Conservation (phyloP, 2,113 vertebrate genomes). For the Neolamprologus falcicula region DNA sequence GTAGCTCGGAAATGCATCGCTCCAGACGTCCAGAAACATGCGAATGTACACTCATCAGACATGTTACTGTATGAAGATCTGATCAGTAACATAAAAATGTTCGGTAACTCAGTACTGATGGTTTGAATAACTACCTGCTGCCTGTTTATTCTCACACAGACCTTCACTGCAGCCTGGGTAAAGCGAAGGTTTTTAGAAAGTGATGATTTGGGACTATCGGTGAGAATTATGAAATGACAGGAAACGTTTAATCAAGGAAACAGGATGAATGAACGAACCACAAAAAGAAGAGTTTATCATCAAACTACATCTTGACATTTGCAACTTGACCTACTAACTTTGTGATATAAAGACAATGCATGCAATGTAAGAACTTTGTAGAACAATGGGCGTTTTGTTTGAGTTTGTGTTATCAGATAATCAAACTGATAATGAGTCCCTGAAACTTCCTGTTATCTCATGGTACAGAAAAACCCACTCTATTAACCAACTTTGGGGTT, state of each 20-base stretch:
- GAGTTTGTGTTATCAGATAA: not conserved
- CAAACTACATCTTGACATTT: not conserved
- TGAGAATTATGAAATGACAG: not conserved
- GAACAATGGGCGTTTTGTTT: not conserved
- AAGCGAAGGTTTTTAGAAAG: not conserved
- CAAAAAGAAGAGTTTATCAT: not conserved
- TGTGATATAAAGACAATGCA: not conserved
- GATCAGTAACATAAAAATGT: rapidly evolving
- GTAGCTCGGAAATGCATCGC: rapidly evolving
- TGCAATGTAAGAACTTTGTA: not conserved
- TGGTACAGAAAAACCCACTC: not conserved
- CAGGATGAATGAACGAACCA: not conserved
- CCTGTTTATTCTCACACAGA: not conserved
- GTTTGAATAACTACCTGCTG: not conserved
- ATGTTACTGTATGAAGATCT: rapidly evolving
- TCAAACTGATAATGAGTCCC: not conserved
- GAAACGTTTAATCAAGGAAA: not conserved
- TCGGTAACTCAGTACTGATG: not conserved
- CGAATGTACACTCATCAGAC: not conserved
- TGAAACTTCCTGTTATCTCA: not conserved
- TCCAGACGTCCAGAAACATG: not conserved
- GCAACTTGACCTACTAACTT: not conserved
- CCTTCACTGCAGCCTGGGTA: rapidly evolving
- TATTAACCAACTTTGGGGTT: not conserved
- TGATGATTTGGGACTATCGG: not conserved